Evolutionary conservation across 2,888 invertebrate species (phyloP), one percentile per base, ranked within the genome.

Genomic region (Hipparchia semele): DNA sequence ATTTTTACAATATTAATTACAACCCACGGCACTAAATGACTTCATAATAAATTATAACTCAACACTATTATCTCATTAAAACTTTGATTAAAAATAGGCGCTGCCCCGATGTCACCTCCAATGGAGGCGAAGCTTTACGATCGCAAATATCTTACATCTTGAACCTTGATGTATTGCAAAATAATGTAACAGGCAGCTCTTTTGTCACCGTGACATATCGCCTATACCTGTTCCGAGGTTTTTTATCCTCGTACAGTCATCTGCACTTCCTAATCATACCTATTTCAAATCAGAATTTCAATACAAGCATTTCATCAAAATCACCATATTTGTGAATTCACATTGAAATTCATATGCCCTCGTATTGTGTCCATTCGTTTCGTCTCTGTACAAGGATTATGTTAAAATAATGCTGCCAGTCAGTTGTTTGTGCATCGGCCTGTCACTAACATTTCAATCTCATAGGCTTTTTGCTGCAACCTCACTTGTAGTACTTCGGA

Each of bases 371-470:
- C 88, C 88, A 90, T 91, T 89, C 88, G 88, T 90, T 90, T 90
- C 87, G 83, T 88, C 82, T 83, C 88, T 87, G 81, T 86, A 91
- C 92, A 92, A 91, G 90, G 91, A 91, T 91, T 93, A 93, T 93
- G 93, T 85, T 92, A 93, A 92, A 91, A 91, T 90, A 91, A 90
- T 91, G 81, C 92, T 88, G 90, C 88, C 89, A 84, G 88, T 87
- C 89, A 85, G 87, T 88, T 91, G 90, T 90, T 90, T 91, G 92
- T 92, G 93, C 90, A 92, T 92, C 90, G 83, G 80, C 80, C 90
- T 92, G 93, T 92, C 94, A 90, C 89, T 91, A 90, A 92, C 93
- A 90, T 92, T 90, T 94, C 94, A 93, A 94, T 91, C 90, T 81
- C 76, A 82, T 84, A 86, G 86, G 85, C 89, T 92, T 93, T 91